Percentiles rank a stretch among this genome's conserved stretches.
Evolutionary conservation across 2,113 vertebrate species (phyloP).

Genomic region (Haemorhous mexicanus): DNA sequence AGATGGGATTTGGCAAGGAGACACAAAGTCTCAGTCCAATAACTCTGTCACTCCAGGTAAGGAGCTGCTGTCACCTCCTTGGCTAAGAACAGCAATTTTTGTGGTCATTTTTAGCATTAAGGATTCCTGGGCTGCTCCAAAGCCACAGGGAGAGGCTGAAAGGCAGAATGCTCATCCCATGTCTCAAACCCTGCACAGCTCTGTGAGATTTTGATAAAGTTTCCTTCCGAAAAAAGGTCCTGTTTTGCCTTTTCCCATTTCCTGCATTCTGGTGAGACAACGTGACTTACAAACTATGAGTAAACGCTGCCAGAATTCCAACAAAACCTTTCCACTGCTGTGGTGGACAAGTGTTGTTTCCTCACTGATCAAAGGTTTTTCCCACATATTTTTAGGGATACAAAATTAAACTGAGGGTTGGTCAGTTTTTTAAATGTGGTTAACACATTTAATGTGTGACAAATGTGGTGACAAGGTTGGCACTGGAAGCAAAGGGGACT

Average conservation of each 20-base stretch:
- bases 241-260: not conserved
- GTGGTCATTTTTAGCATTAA: not conserved
- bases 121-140: not conserved
- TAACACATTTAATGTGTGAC: too few relatives aligned
- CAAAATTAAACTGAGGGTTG: not conserved
- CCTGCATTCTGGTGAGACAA: not conserved
- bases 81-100: not conserved
- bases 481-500: not conserved
- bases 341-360: not conserved
- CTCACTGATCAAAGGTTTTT: too few relatives aligned
- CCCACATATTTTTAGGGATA: not conserved
- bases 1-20: slow-evolving; percentile 31
- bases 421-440: not conserved
- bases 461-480: not conserved
- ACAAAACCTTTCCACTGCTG: not conserved
- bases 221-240: not conserved
- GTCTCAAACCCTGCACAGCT: not conserved
- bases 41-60: not conserved
- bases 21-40: not conserved
- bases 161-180: not conserved
- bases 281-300: not conserved
- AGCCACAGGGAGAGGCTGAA: not conserved
- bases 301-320: not conserved
- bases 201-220: not conserved
- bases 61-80: not conserved